Conservation (phyloP, 30 jellyfish, hydroid and myxozoan genomes). For the Clytia hemisphaerica region DNA sequence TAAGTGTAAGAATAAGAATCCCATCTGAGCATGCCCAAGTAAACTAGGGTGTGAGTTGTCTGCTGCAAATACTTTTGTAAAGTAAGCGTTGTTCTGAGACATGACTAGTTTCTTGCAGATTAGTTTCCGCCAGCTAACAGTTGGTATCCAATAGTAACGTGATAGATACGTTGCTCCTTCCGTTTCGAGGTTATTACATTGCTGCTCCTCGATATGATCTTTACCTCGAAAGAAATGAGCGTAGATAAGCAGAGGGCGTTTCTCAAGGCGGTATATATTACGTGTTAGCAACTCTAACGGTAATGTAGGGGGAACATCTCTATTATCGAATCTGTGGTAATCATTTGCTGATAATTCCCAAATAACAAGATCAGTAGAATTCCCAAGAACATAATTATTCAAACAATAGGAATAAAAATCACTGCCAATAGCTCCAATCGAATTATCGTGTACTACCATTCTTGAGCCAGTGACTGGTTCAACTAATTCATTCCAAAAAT, state of each 20-base stretch:
- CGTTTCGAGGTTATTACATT: slow-evolving; percentile 75
- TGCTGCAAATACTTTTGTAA: slow-evolving; percentile 58
- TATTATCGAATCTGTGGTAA: slow-evolving; percentile 84
- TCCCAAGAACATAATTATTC: slow-evolving; percentile 61
- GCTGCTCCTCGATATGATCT: slow-evolving; percentile 73
- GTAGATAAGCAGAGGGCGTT: slow-evolving; percentile 61
- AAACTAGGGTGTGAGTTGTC: slow-evolving; percentile 93
- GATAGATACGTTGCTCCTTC: slow-evolving; percentile 83
- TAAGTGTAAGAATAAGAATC: slow-evolving; percentile 65
- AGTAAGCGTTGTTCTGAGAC: slow-evolving; percentile 55
- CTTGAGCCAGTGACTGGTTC: slow-evolving; percentile 67
- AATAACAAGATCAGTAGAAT: slow-evolving; percentile 64
- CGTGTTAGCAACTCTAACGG: slow-evolving; percentile 79
- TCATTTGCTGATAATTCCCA: slow-evolving; percentile 97
- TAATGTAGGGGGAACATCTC: slow-evolving; percentile 96
- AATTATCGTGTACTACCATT: slow-evolving; percentile 39
- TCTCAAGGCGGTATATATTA: slow-evolving; percentile 53
- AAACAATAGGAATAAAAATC: slow-evolving; percentile 91
- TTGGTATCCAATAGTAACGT: slow-evolving; percentile 62
- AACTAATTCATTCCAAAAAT: slow-evolving; percentile 81
- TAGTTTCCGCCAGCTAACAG: slow-evolving; percentile 81
- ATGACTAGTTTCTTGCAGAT: slow-evolving; percentile 61
- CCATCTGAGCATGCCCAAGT: slow-evolving; percentile 94
- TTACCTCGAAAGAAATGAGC: slow-evolving; percentile 93
- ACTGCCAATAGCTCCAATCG: slow-evolving; percentile 95